Evolutionary conservation across 2,888 invertebrate genomes (phyloP).

Genomic region (Drosophila algonquin): DNA sequence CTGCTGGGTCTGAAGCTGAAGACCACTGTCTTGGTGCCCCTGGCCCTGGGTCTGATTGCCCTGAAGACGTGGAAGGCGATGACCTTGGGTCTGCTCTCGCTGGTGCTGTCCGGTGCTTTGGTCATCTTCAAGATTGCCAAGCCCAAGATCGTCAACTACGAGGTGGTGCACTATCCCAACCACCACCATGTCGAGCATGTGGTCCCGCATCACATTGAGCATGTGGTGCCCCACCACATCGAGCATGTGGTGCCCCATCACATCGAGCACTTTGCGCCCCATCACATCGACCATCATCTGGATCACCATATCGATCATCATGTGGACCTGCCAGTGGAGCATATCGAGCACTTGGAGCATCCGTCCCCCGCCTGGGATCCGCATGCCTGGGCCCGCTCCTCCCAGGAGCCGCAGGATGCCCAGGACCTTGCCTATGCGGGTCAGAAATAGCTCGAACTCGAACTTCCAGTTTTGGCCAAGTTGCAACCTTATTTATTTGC

Average conservation of each 20-base stretch:
- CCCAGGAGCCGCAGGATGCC: slow-evolving; percentile 84
- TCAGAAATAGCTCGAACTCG: slow-evolving; percentile 59
- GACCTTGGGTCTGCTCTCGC: slow-evolving; percentile 92
- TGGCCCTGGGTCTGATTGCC: slow-evolving; percentile 92
- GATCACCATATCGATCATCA: slow-evolving; percentile 86
- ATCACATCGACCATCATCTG: slow-evolving; percentile 84
- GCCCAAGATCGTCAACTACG: slow-evolving; percentile 93
- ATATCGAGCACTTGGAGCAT: slow-evolving; percentile 85
- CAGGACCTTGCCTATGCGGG: slow-evolving; percentile 83
- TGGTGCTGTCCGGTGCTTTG: slow-evolving; percentile 93
- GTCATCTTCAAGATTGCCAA: slow-evolving; percentile 94
- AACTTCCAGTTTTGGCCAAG: slow-evolving; percentile 29
- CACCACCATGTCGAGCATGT: slow-evolving; percentile 85
- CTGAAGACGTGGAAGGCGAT: slow-evolving; percentile 95
- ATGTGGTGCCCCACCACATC: slow-evolving; percentile 81
- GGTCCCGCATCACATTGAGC: slow-evolving; percentile 75
- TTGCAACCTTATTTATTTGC: slow-evolving; percentile 59
- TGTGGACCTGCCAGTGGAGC: slow-evolving; percentile 83
- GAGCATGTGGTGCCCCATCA: slow-evolving; percentile 82
- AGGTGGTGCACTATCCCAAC: slow-evolving; percentile 92
- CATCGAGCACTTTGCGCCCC: slow-evolving; percentile 79
- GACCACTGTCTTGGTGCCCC: slow-evolving; percentile 91
- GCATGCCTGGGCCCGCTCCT: slow-evolving; percentile 87
- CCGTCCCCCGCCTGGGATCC: slow-evolving; percentile 84
- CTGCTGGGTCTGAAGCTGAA: slow-evolving; percentile 94